Percentiles rank a stretch among this genome's conserved stretches.
These are phyloP conservation scores for Leptoclinus maculatus DNA, from an alignment of 2,797 vertebrate genomes.

Conservation along the genomic window DNA sequence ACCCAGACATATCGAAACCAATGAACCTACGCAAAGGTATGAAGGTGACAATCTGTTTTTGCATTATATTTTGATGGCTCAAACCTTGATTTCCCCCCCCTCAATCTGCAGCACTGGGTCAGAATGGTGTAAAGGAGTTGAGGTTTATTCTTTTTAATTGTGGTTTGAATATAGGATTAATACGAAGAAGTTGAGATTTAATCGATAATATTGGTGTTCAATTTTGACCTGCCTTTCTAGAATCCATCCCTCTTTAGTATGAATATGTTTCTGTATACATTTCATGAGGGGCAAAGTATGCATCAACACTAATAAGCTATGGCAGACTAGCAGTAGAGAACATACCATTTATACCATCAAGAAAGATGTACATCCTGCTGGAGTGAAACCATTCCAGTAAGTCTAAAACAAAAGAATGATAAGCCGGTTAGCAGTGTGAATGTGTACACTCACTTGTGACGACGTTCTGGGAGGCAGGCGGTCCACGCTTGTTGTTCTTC, in stretches of 20 bases:
- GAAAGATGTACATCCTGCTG: neutral
- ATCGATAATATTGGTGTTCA: neutral
- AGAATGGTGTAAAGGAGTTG: neutral
- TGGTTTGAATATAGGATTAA: neutral
- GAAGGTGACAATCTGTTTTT: conserved; percentile 43
- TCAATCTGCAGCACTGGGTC: neutral
- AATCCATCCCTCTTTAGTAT: neutral
- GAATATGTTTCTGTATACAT: neutral
- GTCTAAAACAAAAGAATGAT: conserved; percentile 27
- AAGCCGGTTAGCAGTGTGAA: conserved; percentile 29
- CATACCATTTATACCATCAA: neutral
- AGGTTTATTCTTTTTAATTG: neutral
- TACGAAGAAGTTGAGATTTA: neutral
- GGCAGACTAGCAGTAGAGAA: neutral
- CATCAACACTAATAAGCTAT: neutral
- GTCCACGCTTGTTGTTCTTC: conserved; percentile 95
- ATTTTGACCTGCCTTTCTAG: neutral
- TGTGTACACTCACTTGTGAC: conserved; percentile 90
- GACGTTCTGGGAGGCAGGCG: conserved; percentile 89
- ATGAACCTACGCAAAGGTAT: conserved; percentile 14
- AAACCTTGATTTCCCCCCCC: neutral
- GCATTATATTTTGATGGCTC: conserved; percentile 27
- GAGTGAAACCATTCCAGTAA: neutral
- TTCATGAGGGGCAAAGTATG: neutral
- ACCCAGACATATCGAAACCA: conserved; percentile 21